Evolutionary conservation across 2,888 invertebrate species (phyloP), one percentile per base, ranked within the genome.

Genomic region (Yponomeuta cagnagella): DNA sequence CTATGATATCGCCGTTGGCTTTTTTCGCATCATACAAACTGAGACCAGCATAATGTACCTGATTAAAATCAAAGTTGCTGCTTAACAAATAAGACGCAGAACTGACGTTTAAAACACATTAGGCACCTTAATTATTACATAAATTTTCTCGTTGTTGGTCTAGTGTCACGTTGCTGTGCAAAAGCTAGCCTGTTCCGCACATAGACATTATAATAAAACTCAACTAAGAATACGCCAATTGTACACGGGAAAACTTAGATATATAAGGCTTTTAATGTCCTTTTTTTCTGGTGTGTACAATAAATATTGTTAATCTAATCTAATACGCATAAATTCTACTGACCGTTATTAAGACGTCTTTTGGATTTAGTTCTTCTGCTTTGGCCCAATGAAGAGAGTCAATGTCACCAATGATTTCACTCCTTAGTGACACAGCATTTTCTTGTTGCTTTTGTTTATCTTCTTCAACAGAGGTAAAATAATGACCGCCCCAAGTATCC

Each of bases 31-130:
- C 87, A 12, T 71, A 63, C 1, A 72, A 71, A 67, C 80, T 82
- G 3, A 81, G 74, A 12, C 79, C 82, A 31, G 78, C 82, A 70
- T 77, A 83, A 63, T 81, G 76, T 6, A 84, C 80, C 84, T 85
- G 70, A 43, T 43, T 43, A 8, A 43, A 43, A 43, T 23, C 23
- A 23, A 23, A 23, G 23, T 23, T 23, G 23, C 23, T 23, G 23
- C 23, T 23, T 23, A 23, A 23, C 1, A 33, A 33, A 33, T 33
- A 33, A 33, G 33, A 5, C 33, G 33, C 5, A 5, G 2, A 33
- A 33, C 33, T 33, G 5, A 33, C 33, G 33, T 33, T 33, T 23
- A 5, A 33, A 33, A 33, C 33, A 33, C 33, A 33, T 5, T 5
- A 33, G 33, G 33, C 33, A 5, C 33, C 33, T 23, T 23, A 23